A percentile compares a stretch with the other conserved stretches of the same genome.
Evolutionary conservation across 2,113 vertebrate genomes (phyloP).

Genomic region (Heterochromis multidens): DNA sequence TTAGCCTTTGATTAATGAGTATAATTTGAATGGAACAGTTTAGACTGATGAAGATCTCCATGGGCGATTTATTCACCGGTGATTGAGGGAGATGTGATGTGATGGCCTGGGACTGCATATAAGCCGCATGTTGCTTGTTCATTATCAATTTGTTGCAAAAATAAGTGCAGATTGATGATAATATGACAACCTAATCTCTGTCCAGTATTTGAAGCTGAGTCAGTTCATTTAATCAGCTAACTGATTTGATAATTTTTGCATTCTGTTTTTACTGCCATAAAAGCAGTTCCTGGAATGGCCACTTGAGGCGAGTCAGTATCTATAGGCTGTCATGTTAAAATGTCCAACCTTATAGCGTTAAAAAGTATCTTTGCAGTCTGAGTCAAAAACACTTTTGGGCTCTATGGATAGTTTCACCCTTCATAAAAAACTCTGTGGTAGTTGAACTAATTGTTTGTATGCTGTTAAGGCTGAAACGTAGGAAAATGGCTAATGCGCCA

Average conservation of each 20-base stretch:
- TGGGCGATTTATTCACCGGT: not conserved
- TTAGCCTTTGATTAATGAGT: slow-evolving; percentile 61
- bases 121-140: not conserved
- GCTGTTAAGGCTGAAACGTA: too few relatives aligned
- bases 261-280: not conserved
- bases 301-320: not conserved
- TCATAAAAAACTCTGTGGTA: too few relatives aligned
- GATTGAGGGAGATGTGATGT: not conserved
- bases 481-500: too few relatives aligned
- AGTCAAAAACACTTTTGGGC: not conserved
- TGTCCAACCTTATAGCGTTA: fast-evolving
- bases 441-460: too few relatives aligned
- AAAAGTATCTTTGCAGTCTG: too few relatives aligned
- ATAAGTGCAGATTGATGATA: not conserved
- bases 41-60: not conserved
- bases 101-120: not conserved
- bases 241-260: not conserved
- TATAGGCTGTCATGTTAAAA: not conserved
- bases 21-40: slow-evolving; percentile 55
- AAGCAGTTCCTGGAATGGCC: not conserved
- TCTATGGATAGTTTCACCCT: not conserved
- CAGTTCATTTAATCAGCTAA: not conserved
- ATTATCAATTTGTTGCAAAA: not conserved
- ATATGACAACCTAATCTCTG: not conserved
- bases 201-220: not conserved